Percentiles rank a stretch among this genome's conserved stretches.
Evolutionary conservation across 2,888 invertebrate species (phyloP).

Genomic region (Melinaea marsaeus): DNA sequence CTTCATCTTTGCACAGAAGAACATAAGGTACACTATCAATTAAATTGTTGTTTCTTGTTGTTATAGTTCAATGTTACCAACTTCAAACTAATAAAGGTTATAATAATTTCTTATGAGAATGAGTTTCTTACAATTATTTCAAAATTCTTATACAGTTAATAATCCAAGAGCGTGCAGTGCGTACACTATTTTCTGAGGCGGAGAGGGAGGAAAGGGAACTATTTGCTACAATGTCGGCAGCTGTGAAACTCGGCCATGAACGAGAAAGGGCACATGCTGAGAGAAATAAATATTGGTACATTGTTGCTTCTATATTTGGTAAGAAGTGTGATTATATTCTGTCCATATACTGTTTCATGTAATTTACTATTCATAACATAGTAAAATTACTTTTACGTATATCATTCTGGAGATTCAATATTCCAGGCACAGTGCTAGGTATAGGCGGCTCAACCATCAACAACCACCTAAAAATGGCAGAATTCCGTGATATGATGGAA

Average conservation of each 20-base stretch:
- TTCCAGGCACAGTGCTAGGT: slow-evolving; percentile 78
- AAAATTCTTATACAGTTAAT: slow-evolving; percentile 58
- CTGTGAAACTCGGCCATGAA: slow-evolving; percentile 89
- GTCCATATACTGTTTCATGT: not conserved
- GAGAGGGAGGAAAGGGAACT: slow-evolving; percentile 87
- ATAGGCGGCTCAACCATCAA: slow-evolving; percentile 82
- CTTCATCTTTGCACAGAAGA: slow-evolving; percentile 84
- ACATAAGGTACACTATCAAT: slow-evolving; percentile 67
- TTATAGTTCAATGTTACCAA: not conserved
- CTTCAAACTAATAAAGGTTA: too few relatives aligned
- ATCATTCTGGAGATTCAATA: too few relatives aligned
- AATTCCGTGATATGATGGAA: slow-evolving; percentile 79
- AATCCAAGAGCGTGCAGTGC: slow-evolving; percentile 80
- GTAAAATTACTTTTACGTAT: too few relatives aligned
- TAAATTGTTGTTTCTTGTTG: not conserved
- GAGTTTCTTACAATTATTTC: not conserved
- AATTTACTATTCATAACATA: too few relatives aligned
- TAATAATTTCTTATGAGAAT: not conserved
- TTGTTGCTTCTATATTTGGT: slow-evolving; percentile 83
- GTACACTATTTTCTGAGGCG: slow-evolving; percentile 78
- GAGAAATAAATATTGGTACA: slow-evolving; percentile 90
- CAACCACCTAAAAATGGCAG: slow-evolving; percentile 81
- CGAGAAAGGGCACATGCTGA: slow-evolving; percentile 89
- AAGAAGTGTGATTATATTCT: slow-evolving; percentile 31
- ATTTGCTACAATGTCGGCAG: slow-evolving; percentile 84